A percentile compares a stretch with the other conserved stretches of the same genome.
phyloP scores from a whole-genome alignment of 2,888 invertebrate genomes.

The Trichogramma dendrolimi region DNA sequence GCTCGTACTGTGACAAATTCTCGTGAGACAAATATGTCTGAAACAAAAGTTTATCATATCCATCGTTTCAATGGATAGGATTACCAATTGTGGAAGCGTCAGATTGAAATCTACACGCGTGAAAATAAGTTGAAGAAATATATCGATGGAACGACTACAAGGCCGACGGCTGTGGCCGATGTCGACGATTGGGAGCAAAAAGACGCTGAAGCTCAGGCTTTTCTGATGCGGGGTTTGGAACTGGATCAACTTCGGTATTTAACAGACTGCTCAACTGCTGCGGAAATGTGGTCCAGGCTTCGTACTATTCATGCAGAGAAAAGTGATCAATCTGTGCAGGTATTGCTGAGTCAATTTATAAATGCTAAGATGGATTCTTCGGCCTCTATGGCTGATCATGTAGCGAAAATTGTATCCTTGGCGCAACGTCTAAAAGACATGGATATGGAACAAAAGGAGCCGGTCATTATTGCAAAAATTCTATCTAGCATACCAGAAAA shows the following conservation, averaged over 20 bases:
- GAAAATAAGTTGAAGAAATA: constrained; percentile 17
- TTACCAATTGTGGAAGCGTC: constrained; percentile 22
- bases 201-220: constrained; percentile 22
- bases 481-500: constrained; percentile 16
- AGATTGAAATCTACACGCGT: constrained; percentile 25
- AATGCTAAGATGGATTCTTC: constrained; percentile 12
- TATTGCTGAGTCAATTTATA: constrained; percentile 14
- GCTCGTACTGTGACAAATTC: not conserved
- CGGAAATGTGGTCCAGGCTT: not conserved
- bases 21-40: constrained; percentile 15
- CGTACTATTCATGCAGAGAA: constrained; percentile 8
- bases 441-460: constrained; percentile 17
- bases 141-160: constrained; percentile 1
- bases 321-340: constrained; percentile 17
- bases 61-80: constrained; percentile 25
- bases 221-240: constrained; percentile 27
- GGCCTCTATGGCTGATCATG: constrained; percentile 15
- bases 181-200: constrained; percentile 17
- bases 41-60: constrained; percentile 19
- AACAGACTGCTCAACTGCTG: constrained; percentile 14
- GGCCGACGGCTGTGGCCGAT: not conserved
- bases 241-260: constrained; percentile 21
- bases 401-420: constrained; percentile 16
- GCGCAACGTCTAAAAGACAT: constrained; percentile 19
- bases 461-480: constrained; percentile 24